Conservation (phyloP, 2,888 invertebrate genomes). For the Trichopria drosophilae region DNA sequence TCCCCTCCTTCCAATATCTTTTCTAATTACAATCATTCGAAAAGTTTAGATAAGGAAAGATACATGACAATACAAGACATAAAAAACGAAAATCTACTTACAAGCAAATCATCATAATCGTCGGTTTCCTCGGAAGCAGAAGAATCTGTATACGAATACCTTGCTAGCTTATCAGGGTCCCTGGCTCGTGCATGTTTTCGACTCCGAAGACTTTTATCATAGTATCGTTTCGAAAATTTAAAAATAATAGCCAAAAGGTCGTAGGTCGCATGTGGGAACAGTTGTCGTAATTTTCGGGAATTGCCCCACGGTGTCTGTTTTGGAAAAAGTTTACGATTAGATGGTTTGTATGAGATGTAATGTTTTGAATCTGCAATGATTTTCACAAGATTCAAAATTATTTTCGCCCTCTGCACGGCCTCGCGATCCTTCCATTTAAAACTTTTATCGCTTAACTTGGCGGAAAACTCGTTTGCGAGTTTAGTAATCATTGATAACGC, state of each 20-base stretch:
- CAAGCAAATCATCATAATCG: slow-evolving; percentile 38
- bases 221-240: too few species aligned
- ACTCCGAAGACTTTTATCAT: too few species aligned
- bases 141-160: too few species aligned
- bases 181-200: too few species aligned
- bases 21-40: too few species aligned
- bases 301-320: slow-evolving; percentile 46
- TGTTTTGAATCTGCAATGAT: slow-evolving; percentile 47
- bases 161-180: too few species aligned
- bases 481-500: too few species aligned
- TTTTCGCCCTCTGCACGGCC: slow-evolving; percentile 31
- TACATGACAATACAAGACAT: too few species aligned
- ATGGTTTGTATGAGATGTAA: slow-evolving; percentile 40
- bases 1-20: too few species aligned
- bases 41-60: too few species aligned
- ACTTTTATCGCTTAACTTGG: slow-evolving; percentile 41
- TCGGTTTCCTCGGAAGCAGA: too few species aligned
- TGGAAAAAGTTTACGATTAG: slow-evolving; percentile 45
- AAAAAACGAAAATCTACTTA: slow-evolving; percentile 31
- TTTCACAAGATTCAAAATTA: slow-evolving; percentile 42
- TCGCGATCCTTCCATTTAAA: slow-evolving; percentile 18
- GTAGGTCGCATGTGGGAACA: slow-evolving; percentile 45
- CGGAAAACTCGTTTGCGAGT: slow-evolving; percentile 34
- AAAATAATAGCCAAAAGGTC: slow-evolving; percentile 49
- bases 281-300: slow-evolving; percentile 42